Base-by-base conservation (phyloP, 2,888 invertebrate genomes). In the Drosophila sordidula region DNA sequence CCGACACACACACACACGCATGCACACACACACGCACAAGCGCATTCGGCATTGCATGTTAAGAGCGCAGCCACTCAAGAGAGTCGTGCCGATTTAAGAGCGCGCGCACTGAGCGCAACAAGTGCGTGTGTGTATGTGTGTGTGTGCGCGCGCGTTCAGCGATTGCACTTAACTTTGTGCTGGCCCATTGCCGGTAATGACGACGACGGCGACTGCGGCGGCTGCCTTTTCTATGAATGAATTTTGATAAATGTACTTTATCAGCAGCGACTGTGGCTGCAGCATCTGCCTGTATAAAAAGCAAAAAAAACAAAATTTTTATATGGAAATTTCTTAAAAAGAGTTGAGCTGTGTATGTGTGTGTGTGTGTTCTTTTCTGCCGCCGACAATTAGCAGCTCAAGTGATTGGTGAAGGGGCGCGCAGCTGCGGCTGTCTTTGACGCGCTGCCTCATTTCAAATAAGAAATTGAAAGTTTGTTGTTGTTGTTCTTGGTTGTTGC, bases 221-320 rank as follows among this genome's bases (percentile, higher is more conserved):
- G 29, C 44, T 25, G 54, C 44, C 12, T 32, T 63, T 86, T 88
- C 89, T 68, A 87, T 86, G 85, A 86, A 86, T 86, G 85, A 87
- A 89, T 89, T 78, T 87, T 86, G 88, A 86, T 86, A 89, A 89
- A 87, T 80, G 54, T 71, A 62, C 77, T 89, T 85, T 87, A 87
- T 87, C 86, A 89, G 84, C 66, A 45, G 46, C 49, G 45, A 42
- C 56, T 52, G 61, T n/a, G 42, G 52, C 41, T 69, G 66, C 70
- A 72, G 70, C 61, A 71, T 66, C 57, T 61, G 68, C 62, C 57
- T 54, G 55, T 61, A 59, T 51, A 72, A 57, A 66, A 63, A 49
- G 18, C 36, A 66, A 66, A 54, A 54, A 25, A 32, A 67, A 61
- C 14, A 58, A 57, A 54, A 70, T 74, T 80, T 68, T 66, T 70